These are phyloP conservation scores for Emys orbicularis DNA, from an alignment of 2,797 vertebrate species.

Conservation along the genomic window DNA sequence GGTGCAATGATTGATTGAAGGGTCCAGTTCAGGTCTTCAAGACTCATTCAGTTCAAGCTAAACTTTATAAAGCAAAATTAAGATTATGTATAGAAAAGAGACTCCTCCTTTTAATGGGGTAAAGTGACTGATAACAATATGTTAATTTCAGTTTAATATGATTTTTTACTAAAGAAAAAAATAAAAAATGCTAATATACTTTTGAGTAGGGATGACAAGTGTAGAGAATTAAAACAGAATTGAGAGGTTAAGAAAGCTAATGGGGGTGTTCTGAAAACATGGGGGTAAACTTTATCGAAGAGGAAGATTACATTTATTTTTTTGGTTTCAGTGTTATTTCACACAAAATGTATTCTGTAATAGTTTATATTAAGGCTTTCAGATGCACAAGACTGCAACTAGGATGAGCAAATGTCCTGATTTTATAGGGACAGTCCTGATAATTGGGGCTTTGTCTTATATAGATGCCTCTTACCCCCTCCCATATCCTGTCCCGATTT, in stretches of 20 bases:
- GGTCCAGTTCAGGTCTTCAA: background rate
- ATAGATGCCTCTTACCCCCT: too few species aligned
- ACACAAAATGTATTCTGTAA: background rate
- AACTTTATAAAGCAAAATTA: background rate
- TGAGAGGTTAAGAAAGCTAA: background rate
- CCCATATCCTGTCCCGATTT: too few species aligned
- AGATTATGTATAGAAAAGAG: accelerated
- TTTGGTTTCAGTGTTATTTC: conserved; percentile 33
- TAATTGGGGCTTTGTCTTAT: too few species aligned
- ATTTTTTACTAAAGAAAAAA: background rate
- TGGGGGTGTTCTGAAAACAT: background rate
- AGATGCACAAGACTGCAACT: background rate
- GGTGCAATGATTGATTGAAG: background rate
- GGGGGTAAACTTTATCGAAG: background rate
- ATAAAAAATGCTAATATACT: background rate
- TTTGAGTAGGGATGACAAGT: accelerated
- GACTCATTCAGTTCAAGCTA: background rate
- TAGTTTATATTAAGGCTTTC: conserved; percentile 3
- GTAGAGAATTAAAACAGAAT: background rate
- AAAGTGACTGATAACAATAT: background rate
- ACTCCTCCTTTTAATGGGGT: background rate
- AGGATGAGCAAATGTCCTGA: too few species aligned
- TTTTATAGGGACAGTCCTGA: too few species aligned
- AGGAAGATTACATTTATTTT: conserved; percentile 23
- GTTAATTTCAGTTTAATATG: background rate